Conservation (phyloP, 2,797 vertebrate genomes). For the Hyperoplus immaculatus region DNA sequence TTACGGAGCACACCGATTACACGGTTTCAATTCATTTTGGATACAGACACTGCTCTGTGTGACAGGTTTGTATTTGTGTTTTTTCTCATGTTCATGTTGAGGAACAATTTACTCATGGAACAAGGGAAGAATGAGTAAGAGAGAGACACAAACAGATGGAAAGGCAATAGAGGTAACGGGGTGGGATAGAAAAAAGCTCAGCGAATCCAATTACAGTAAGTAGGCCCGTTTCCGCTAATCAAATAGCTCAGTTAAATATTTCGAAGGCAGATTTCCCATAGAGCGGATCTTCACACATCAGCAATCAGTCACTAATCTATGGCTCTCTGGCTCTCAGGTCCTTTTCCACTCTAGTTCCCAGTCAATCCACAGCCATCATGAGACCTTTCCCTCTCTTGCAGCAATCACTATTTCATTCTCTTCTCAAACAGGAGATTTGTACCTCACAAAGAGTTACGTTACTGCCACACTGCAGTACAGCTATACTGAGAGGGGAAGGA, state of each 20-base stretch:
- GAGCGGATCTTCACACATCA: constrained; percentile 66
- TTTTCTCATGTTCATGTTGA: constrained; percentile 34
- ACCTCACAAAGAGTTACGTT: too few species aligned
- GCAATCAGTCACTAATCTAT: constrained; percentile 52
- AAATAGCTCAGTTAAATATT: constrained; percentile 72
- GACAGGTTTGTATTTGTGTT: constrained; percentile 40
- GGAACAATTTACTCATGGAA: constrained; percentile 42
- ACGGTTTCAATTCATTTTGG: constrained; percentile 32
- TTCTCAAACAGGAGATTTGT: not conserved
- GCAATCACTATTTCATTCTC: not conserved
- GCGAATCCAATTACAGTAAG: constrained; percentile 75
- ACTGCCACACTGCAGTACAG: too few species aligned
- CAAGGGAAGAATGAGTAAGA: constrained; percentile 31
- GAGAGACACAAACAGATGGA: constrained; percentile 54
- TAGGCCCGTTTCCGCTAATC: constrained; percentile 75
- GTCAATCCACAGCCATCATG: constrained; percentile 7
- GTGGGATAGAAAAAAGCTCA: constrained; percentile 42
- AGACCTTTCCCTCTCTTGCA: constrained; percentile 1
- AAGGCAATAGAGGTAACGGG: constrained; percentile 41
- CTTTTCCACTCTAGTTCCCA: constrained; percentile 7
- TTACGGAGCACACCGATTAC: constrained; percentile 2
- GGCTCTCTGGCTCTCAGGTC: constrained; percentile 4
- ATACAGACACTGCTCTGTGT: constrained; percentile 34
- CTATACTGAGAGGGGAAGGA: too few species aligned
- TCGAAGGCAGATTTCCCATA: constrained; percentile 68